Evolutionary conservation across 2,888 invertebrate species (phyloP), one percentile per base, ranked within the genome.

Genomic region (Mythimna pallens): DNA sequence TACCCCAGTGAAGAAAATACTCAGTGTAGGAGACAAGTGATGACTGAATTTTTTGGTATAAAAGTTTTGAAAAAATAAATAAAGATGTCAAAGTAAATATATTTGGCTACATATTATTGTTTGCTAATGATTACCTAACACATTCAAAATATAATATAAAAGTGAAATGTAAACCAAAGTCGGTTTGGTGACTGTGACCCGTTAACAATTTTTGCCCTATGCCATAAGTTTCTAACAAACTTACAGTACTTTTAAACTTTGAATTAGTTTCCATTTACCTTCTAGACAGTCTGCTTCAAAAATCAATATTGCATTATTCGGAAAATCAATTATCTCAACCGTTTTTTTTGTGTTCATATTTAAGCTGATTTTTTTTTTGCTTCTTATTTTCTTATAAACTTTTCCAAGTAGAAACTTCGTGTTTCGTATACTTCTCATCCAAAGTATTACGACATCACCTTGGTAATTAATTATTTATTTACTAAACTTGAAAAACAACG

Each of bases 381-480:
- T 34, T 65, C 17, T 52, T 58, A 58, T 73, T 84, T 82, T 79
- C 63, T 58, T 50, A 64, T 43, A 62, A 63, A 62, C 62, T 64
- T 70, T 76, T 62, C 10, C 17, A 52, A 76, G 77, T 76, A 65
- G 73, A 54, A 72, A 73, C 67, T 78, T 78, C 14, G 64, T 65
- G 73, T 78, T 64, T 78, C 20, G 63, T 54, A 66, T 65, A 79
- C 74, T 80, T 76, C 67, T 73, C 62, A 64, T 64, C 30, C 71
- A 78, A 83, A 74, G 72, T 83, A 76, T 81, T 80, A 72, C 65
- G 58, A 76, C 78, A 90, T 91, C 91, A 89, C 90, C 90, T 89
- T 84, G 91, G 90, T 90, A 90, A 91, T 90, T 89, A 90, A 84
- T 89, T 90, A 90, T 90, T 90, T 89, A 90, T 83, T 70, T 77